Base-by-base conservation (phyloP, 2,797 vertebrate genomes). In the Alosa sapidissima region DNA sequence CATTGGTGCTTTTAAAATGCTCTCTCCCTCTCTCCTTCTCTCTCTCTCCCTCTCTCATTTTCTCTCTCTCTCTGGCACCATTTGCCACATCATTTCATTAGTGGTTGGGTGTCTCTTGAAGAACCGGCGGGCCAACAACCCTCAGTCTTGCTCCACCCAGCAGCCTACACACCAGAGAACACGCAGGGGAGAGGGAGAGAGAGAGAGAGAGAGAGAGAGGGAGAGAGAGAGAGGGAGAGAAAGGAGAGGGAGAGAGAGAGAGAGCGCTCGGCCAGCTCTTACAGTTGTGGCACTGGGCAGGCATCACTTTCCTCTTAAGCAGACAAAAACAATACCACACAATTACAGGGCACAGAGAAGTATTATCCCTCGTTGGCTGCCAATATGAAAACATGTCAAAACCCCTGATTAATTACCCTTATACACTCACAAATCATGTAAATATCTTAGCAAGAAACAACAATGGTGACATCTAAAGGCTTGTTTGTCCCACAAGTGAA, bases 31-130 rank as follows among this genome's bases (percentile, higher is more conserved):
- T 89, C 87, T 81, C 21, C 36, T 60, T 19, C 81, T 13, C 81
- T 19, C 5, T 21, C 52, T n/a, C 13, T 13, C 82, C 41, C 58
- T 24, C 82, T 28, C 28, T 28, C 28, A 28, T 28, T 28, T 4
- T 21, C 52, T n/a, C 13, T 13, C 68, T 11, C 89, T 88, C 85
- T 91, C 93, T 75, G 41, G 72, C 41, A 78, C 28, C 16, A 21
- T 78, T 47, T 47, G 72, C 36, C 72, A 78, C 6, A 47, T 47
- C 36, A 78, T 9, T 78, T 78, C 72, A 78, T 78, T 78, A 78
- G 36, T 47, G 72, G 72, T 78, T 21, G 68, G 68, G 36, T 72
- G 65, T 75, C 68, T 75, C 68, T 75, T 75, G 72, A 78, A 47
- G 13, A 47, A 21, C 16, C 41, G 11, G 19, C 16, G 41, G 72